Conservation (phyloP, 2,113 vertebrate genomes). For the Caracal caracal region DNA sequence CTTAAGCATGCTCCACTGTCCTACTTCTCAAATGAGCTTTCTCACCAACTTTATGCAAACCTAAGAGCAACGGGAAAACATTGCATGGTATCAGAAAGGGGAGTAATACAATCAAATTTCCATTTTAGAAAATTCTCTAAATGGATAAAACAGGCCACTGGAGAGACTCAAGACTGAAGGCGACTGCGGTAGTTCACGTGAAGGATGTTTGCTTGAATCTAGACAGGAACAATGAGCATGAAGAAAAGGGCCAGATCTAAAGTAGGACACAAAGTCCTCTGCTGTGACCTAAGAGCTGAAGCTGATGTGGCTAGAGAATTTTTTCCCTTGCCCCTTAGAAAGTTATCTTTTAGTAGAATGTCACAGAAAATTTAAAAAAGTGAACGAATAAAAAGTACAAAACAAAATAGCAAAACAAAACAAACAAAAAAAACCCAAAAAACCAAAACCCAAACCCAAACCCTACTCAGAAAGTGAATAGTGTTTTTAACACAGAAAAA, state of each 20-base stretch:
- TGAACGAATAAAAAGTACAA: neutral
- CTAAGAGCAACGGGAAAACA: neutral
- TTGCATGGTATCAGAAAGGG: neutral
- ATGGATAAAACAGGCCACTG: neutral
- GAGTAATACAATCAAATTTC: neutral
- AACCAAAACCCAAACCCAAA: too few relatives aligned
- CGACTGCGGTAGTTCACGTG: neutral
- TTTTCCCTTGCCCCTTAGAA: neutral
- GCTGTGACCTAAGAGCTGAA: neutral
- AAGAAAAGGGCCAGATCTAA: neutral
- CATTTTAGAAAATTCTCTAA: neutral
- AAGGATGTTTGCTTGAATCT: neutral
- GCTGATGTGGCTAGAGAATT: neutral
- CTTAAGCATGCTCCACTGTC: neutral
- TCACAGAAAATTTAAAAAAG: neutral
- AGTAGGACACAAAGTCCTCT: neutral
- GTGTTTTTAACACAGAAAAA: neutral
- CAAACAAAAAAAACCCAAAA: too few relatives aligned
- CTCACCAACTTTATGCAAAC: neutral
- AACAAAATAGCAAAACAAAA: neutral
- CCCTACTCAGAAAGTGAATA: neutral
- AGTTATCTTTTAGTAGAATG: neutral
- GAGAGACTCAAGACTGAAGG: neutral
- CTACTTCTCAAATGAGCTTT: neutral
- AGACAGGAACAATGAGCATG: neutral